Percentiles rank a stretch among this genome's conserved stretches.
These are phyloP conservation scores for Meteorus sp. DNA, from an alignment of 1,140 invertebrate species.

Conservation along the genomic window DNA sequence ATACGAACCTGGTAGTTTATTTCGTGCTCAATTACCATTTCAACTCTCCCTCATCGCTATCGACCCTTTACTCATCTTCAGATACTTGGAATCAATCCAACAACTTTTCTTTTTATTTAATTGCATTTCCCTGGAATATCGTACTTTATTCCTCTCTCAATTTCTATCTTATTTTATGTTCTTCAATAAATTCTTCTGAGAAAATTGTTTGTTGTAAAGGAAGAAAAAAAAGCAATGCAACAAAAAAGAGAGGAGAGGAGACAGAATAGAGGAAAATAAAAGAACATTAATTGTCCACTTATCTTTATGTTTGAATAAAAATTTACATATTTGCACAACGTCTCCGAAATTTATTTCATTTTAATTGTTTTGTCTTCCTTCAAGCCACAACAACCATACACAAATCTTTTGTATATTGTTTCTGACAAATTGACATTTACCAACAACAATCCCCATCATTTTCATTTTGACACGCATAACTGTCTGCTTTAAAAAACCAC, in stretches of 20 bases:
- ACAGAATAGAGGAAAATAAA: too few relatives aligned
- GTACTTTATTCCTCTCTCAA: background rate
- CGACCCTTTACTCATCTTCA: constrained; percentile 7
- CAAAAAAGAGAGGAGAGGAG: too few relatives aligned
- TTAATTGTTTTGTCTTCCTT: background rate
- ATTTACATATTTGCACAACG: constrained; percentile 1
- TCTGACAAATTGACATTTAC: background rate
- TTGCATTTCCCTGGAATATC: constrained; percentile 6
- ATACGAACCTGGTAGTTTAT: too few relatives aligned
- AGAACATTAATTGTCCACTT: too few relatives aligned
- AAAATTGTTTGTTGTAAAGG: background rate
- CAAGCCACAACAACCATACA: background rate
- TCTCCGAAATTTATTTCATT: background rate
- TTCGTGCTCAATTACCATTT: background rate
- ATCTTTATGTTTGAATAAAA: too few relatives aligned
- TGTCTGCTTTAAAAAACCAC: background rate
- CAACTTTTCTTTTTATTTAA: background rate
- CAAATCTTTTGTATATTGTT: background rate
- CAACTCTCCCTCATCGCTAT: background rate
- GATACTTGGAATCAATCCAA: constrained; percentile 3
- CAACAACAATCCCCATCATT: background rate
- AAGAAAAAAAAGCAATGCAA: too few relatives aligned
- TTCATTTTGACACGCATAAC: background rate
- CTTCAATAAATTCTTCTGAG: background rate
- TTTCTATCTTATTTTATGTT: background rate